phyloP scores from a whole-genome alignment of 2,113 vertebrate genomes.

The Lathamus discolor region DNA sequence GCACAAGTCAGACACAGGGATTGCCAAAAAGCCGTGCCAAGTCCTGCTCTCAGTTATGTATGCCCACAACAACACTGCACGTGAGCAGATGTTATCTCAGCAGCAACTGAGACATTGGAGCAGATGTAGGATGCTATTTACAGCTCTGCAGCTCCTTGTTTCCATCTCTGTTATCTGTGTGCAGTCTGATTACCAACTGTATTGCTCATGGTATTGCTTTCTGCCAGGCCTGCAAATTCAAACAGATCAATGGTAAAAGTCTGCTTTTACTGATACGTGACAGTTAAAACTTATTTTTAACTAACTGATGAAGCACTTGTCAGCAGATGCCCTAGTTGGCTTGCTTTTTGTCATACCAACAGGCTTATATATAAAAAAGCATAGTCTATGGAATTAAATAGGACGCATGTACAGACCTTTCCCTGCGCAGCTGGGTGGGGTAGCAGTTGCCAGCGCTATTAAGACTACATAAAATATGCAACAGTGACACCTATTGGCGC shows the following conservation, averaged over 20 bases:
- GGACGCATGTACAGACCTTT: not conserved
- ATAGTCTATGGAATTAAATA: not conserved
- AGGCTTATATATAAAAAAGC: not conserved
- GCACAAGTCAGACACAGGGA: not conserved
- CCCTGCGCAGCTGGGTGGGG: not conserved
- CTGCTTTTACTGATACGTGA: not conserved
- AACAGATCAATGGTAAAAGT: not conserved
- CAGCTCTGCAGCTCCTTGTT: not conserved
- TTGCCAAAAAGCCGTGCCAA: conserved; percentile 8
- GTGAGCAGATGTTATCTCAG: not conserved
- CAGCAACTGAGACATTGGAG: rapidly evolving
- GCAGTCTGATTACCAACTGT: not conserved
- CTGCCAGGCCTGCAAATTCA: not conserved
- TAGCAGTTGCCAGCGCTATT: not conserved
- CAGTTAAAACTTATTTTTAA: not conserved
- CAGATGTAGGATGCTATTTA: not conserved
- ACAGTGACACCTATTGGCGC: conserved; percentile 68
- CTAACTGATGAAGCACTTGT: not conserved
- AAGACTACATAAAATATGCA: conserved; percentile 9
- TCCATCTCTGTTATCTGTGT: not conserved
- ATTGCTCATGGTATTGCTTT: not conserved
- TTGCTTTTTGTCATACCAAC: not conserved
- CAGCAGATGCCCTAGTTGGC: not conserved
- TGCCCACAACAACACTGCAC: not conserved
- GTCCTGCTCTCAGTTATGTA: not conserved